Percentiles rank a stretch among this genome's conserved stretches.
Conservation (phyloP, 2,888 invertebrate genomes). For the Amiota mariae region DNA sequence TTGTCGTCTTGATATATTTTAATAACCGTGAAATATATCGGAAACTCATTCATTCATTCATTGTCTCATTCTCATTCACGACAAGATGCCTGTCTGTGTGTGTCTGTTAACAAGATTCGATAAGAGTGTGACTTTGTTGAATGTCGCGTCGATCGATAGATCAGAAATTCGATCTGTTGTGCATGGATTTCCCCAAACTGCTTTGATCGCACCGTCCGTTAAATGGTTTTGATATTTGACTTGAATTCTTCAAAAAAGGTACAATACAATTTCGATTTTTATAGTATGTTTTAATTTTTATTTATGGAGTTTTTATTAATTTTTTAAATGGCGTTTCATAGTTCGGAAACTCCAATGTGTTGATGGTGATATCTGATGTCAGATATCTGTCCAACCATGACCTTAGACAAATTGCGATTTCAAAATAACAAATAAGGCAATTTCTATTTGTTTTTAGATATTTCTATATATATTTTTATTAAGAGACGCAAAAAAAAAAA, state of each 20-base stretch:
- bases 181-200: background rate
- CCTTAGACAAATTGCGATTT: conserved; percentile 34
- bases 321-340: conserved; percentile 55
- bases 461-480: background rate
- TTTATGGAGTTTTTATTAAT: conserved; percentile 63
- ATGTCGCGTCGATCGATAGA: background rate
- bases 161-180: too few relatives aligned
- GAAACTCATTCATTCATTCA: too few relatives aligned
- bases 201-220: background rate
- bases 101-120: too few relatives aligned
- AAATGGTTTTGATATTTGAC: background rate
- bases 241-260: background rate
- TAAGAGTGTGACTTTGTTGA: background rate
- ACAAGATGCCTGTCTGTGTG: too few relatives aligned
- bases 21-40: too few relatives aligned
- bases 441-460: too few relatives aligned
- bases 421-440: background rate
- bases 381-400: conserved; percentile 28
- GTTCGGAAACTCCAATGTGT: conserved; percentile 46
- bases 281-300: conserved; percentile 36
- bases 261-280: conserved; percentile 26
- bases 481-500: conserved; percentile 22
- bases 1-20: too few relatives aligned
- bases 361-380: background rate
- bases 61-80: too few relatives aligned